Evolutionary conservation across 2,797 vertebrate genomes (phyloP).

Genomic region (Kryptolebias ocellatus): DNA sequence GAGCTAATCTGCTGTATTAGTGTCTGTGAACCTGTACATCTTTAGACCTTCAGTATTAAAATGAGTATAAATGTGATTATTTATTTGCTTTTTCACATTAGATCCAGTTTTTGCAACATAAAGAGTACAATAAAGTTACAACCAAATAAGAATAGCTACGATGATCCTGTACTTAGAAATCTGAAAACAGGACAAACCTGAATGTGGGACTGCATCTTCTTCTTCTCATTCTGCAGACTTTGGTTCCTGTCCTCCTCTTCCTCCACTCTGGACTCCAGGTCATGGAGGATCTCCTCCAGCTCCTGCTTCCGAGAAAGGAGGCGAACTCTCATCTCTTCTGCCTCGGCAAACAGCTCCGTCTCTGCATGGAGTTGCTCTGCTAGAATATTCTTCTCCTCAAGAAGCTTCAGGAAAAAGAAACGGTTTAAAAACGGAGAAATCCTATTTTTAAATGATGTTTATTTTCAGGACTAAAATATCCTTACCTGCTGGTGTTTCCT

Average conservation of each 20-base stretch:
- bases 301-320: slow-evolving; percentile 95
- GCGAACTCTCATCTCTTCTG: slow-evolving; percentile 96
- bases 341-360: slow-evolving; percentile 95
- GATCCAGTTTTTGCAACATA: no score
- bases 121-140: background rate
- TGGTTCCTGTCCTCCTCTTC: slow-evolving; percentile 97
- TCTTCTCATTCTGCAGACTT: slow-evolving; percentile 93
- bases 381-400: slow-evolving; percentile 97
- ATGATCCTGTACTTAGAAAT: background rate
- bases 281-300: slow-evolving; percentile 95
- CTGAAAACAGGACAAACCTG: slow-evolving; percentile 79
- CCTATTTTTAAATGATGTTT: background rate
- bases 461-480: background rate
- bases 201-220: slow-evolving; percentile 96
- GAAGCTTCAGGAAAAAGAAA: slow-evolving; percentile 74
- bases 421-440: background rate
- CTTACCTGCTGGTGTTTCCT: slow-evolving; percentile 95
- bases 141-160: background rate
- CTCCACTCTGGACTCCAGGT: slow-evolving; percentile 94
- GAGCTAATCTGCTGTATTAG: no score
- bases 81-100: no score
- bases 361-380: slow-evolving; percentile 96
- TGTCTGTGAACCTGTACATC: no score
- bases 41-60: no score
- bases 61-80: no score